Percentiles rank a stretch among this genome's conserved stretches.
These are phyloP conservation scores for Calidris pugnax DNA, from an alignment of 2,113 vertebrate genomes.

Conservation along the genomic window DNA sequence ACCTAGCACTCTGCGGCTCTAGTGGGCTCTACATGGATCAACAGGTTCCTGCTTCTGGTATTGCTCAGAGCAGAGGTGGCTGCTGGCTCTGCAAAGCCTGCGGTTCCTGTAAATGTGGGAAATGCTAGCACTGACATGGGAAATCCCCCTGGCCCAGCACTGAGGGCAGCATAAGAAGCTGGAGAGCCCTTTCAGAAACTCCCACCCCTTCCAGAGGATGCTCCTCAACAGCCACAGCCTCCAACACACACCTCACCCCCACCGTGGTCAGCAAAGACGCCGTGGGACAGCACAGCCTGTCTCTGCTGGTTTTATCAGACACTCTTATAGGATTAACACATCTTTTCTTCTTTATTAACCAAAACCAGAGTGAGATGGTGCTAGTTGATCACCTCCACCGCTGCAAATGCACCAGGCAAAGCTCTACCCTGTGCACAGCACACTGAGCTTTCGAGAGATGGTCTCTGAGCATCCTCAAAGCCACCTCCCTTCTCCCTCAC, in stretches of 20 bases:
- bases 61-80: not conserved
- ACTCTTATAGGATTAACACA: not conserved
- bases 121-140: rapidly evolving
- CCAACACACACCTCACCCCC: not conserved
- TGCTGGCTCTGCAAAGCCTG: not conserved
- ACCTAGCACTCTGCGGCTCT: not conserved
- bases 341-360: not conserved
- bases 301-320: not conserved
- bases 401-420: not conserved
- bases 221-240: not conserved
- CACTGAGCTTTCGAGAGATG: not conserved
- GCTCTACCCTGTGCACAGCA: not conserved
- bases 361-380: not conserved
- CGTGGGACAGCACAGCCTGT: not conserved
- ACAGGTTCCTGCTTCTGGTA: not conserved
- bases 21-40: not conserved
- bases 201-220: not conserved
- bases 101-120: not conserved
- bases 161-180: not conserved
- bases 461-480: not conserved
- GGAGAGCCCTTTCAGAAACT: not conserved
- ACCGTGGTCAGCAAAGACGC: not conserved
- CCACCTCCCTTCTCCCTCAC: not conserved
- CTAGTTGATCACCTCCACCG: not conserved
- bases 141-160: not conserved